phyloP scores from a whole-genome alignment of 2,888 invertebrate genomes.

The Cheilosia soror region DNA sequence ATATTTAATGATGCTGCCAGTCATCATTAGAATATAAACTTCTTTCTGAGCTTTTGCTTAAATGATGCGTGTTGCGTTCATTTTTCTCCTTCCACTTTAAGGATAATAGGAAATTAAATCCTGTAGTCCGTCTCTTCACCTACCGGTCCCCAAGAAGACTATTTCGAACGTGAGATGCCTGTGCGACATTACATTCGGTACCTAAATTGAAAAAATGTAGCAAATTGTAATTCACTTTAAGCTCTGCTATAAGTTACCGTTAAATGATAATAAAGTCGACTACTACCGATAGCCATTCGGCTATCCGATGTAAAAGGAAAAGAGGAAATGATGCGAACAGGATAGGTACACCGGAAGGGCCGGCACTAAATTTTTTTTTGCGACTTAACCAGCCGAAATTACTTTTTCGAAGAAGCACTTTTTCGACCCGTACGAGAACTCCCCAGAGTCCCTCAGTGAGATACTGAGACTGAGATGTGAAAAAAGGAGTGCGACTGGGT shows the following conservation, averaged over 20 bases:
- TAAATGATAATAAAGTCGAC: constrained; percentile 51
- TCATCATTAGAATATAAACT: constrained; percentile 24
- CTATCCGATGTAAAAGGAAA: neutral
- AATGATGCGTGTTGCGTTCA: constrained; percentile 3
- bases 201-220: constrained; percentile 1
- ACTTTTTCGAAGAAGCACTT: constrained; percentile 10
- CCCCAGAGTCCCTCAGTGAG: neutral
- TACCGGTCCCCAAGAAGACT: constrained; percentile 32
- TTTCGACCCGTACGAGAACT: constrained; percentile 15
- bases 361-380: constrained; percentile 51
- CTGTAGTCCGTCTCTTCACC: constrained; percentile 19
- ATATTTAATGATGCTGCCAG: constrained; percentile 46
- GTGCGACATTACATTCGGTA: neutral
- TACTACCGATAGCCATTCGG: constrained; percentile 21
- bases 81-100: constrained; percentile 25
- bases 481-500: neutral
- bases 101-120: constrained; percentile 61
- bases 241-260: constrained; percentile 31
- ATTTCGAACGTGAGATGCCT: constrained; percentile 53
- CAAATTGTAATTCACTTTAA: constrained; percentile 7
- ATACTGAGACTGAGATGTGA: constrained; percentile 9
- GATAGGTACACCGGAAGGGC: neutral
- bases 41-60: neutral
- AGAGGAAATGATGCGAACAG: constrained; percentile 10
- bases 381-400: constrained; percentile 45